Conservation (phyloP, 2,113 vertebrate species). For the Acinonyx jubatus region DNA sequence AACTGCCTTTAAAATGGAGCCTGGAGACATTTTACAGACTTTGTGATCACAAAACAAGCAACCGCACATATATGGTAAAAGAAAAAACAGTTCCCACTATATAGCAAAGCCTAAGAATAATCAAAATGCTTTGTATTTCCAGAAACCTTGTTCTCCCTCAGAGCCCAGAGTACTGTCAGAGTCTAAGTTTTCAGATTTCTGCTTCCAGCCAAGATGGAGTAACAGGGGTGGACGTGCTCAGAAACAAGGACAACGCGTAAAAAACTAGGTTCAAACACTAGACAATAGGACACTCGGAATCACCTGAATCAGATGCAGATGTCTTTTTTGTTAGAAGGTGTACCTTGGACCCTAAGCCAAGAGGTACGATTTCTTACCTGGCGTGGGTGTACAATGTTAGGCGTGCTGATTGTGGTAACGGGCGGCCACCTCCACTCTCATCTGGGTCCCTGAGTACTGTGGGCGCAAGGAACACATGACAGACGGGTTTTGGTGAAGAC, state of each 20-base stretch:
- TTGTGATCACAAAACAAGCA: background rate
- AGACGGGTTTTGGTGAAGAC: background rate
- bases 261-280: background rate
- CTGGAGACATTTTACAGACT: background rate
- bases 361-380: background rate
- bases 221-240: background rate
- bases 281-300: background rate
- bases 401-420: background rate
- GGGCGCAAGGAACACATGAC: background rate
- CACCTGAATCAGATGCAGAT: background rate
- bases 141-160: background rate
- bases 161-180: background rate
- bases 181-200: background rate
- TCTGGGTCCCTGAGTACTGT: background rate
- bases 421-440: accelerated
- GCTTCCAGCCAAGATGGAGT: background rate
- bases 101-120: background rate
- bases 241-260: background rate
- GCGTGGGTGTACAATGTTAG: background rate
- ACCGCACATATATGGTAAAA: background rate
- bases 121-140: background rate
- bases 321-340: background rate
- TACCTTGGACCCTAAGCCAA: background rate
- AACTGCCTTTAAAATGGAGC: constrained; percentile 1
- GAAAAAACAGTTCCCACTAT: background rate